A percentile compares a stretch with the other conserved stretches of the same genome.
These are phyloP conservation scores for Heliothis peltigera DNA, from an alignment of 2,888 invertebrate species.

Conservation along the genomic window DNA sequence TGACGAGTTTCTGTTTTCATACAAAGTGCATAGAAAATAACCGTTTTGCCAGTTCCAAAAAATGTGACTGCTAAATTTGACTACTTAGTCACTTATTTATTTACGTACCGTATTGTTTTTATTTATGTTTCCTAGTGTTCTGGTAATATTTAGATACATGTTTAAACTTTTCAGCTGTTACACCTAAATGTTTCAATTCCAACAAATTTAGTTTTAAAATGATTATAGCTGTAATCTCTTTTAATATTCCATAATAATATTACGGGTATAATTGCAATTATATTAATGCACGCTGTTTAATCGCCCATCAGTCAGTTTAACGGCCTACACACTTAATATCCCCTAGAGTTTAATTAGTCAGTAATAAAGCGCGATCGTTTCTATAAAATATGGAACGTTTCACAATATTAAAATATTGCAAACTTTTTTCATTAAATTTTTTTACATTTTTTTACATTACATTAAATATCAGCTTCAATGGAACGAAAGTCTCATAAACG, in stretches of 20 bases:
- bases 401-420: constrained; percentile 62
- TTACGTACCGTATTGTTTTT: no score
- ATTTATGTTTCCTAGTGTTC: no score
- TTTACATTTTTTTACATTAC: no score
- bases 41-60: no score
- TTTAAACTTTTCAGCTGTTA: constrained; percentile 1
- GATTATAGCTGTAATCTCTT: constrained; percentile 20
- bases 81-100: no score
- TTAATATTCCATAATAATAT: constrained; percentile 18
- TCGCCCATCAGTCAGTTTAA: constrained; percentile 41
- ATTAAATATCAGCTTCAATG: constrained; percentile 55
- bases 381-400: constrained; percentile 53
- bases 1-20: no score
- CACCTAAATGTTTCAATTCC: not conserved
- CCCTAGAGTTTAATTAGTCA: constrained; percentile 65
- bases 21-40: no score
- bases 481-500: constrained; percentile 44
- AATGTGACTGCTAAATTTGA: no score
- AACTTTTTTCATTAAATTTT: constrained; percentile 62
- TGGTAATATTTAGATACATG: not conserved
- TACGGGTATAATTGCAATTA: constrained; percentile 34
- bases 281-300: constrained; percentile 20
- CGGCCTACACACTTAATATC: constrained; percentile 51
- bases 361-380: constrained; percentile 64
- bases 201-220: constrained; percentile 12